Evolutionary conservation across 1,140 invertebrate species (phyloP).

Genomic region (Lepidurus couesii): DNA sequence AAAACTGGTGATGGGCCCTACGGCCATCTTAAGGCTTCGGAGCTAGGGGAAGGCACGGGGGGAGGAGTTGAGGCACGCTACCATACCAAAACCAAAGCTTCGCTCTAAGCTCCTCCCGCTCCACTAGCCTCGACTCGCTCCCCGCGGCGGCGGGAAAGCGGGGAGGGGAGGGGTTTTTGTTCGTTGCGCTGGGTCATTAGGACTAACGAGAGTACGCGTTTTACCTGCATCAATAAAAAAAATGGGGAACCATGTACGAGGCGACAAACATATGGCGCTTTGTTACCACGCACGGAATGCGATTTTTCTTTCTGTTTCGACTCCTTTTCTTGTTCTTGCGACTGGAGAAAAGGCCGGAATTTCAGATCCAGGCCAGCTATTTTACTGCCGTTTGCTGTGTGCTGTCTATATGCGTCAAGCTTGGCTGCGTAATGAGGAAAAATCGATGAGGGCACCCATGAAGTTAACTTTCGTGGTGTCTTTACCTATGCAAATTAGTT

Average conservation of each 20-base stretch:
- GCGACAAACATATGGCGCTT: constrained; percentile 9
- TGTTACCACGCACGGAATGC: constrained; percentile 6
- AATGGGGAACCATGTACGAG: not conserved
- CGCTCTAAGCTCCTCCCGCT: not conserved
- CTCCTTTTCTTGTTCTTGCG: not conserved
- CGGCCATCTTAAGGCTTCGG: not conserved
- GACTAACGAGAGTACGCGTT: too few relatives aligned
- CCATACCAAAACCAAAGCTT: not conserved
- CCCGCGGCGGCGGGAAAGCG: too few relatives aligned
- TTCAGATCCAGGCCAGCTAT: not conserved
- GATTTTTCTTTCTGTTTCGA: not conserved
- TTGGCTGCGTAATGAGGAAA: not conserved
- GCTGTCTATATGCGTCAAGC: not conserved
- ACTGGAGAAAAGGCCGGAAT: not conserved
- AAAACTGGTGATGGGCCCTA: not conserved
- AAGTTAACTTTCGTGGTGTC: not conserved
- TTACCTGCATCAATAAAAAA: too few relatives aligned
- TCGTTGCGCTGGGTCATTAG: too few relatives aligned
- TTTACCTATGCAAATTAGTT: too few relatives aligned
- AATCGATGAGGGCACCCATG: not conserved
- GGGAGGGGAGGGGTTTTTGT: too few relatives aligned
- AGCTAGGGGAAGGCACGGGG: too few relatives aligned
- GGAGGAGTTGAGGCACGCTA: not conserved
- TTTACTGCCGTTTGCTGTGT: not conserved
- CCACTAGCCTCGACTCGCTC: too few relatives aligned